Evolutionary conservation across 1,140 invertebrate species (phyloP).

Genomic region (Zaprionus ghesquierei): DNA sequence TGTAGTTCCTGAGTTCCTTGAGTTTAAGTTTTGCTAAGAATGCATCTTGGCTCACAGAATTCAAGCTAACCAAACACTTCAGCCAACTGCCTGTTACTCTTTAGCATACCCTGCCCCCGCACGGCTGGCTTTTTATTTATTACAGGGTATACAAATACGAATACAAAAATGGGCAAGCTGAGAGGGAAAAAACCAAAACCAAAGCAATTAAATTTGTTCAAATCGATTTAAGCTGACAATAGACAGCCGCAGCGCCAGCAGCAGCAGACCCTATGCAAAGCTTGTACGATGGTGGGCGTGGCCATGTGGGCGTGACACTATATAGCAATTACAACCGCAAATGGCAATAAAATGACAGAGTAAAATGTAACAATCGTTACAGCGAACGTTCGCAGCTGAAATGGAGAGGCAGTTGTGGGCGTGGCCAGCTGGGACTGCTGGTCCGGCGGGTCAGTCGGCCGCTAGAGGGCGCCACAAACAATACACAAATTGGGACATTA

Average conservation of each 20-base stretch:
- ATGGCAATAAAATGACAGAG: conserved; percentile 74
- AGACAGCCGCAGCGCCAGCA: conserved; percentile 26
- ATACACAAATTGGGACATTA: conserved; percentile 50
- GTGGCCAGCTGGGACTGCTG: background rate
- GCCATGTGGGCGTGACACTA: conserved; percentile 41
- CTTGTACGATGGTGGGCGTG: background rate
- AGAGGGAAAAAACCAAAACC: conserved; percentile 42
- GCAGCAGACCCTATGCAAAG: conserved; percentile 27
- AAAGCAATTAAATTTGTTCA: conserved; percentile 77
- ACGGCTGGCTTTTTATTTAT: background rate
- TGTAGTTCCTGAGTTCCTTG: background rate
- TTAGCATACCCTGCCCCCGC: background rate
- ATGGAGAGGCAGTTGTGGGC: conserved; percentile 18
- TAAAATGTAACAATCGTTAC: conserved; percentile 60
- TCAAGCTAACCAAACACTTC: no score
- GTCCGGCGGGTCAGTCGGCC: background rate
- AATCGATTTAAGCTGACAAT: conserved; percentile 76
- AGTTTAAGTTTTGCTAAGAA: background rate
- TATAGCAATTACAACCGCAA: conserved; percentile 75
- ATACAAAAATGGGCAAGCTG: conserved; percentile 4
- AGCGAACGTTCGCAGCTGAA: background rate
- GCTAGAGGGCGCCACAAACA: conserved; percentile 46
- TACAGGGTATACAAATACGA: background rate
- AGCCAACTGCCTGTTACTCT: background rate
- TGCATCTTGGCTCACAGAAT: no score